Base-by-base conservation (phyloP, 2,113 vertebrate species). In the Vidua chalybeata region DNA sequence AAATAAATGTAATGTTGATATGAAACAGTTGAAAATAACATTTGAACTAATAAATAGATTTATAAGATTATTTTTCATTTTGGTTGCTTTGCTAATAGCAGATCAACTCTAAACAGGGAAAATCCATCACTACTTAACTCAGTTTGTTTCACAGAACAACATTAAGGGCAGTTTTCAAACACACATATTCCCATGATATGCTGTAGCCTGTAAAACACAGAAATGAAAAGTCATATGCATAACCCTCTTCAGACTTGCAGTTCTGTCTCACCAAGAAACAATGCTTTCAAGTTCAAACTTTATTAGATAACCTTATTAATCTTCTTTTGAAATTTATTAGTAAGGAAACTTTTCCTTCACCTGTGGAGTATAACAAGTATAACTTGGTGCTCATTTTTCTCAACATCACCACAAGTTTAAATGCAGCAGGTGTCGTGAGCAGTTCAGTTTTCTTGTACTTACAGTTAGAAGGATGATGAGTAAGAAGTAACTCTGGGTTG, bases 391-490 rank as follows among this genome's bases (percentile, higher is more conserved):
- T 59, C 0, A 41, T 71, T 76, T 87, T 90, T 83, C 55, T 56
- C 31, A 88, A 72, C 8, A 31, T 54, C 24, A 41, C 11, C 31
- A 48, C 19, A 72, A 48, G 20, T 46, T 79, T 75, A 63, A 41
- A 58, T 48, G 18, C 9, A 17, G 15, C n/a, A 66, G 6, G 1
- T 55, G 15, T 28, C 52, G 89, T 2, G 6, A 88, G 15, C 28
- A 90, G 19, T 59, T 92, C 77, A 43, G 30, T 72, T 92, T 79
- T 83, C 30, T 90, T 15, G 13, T 90, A 98, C 97, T 97, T 97
- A 98, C 97, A 87, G 35, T 94, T 72, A 98, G 89, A 71, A 97
- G 93, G 59, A 98, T 94, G 71, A 97, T 82, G 75, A 97, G 51
- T 61, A 98, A 95, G 81, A 97, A 93, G 88, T 69, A 97, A 52